Evolutionary conservation across 2,797 vertebrate species (phyloP).

Genomic region (Lates japonicus): DNA sequence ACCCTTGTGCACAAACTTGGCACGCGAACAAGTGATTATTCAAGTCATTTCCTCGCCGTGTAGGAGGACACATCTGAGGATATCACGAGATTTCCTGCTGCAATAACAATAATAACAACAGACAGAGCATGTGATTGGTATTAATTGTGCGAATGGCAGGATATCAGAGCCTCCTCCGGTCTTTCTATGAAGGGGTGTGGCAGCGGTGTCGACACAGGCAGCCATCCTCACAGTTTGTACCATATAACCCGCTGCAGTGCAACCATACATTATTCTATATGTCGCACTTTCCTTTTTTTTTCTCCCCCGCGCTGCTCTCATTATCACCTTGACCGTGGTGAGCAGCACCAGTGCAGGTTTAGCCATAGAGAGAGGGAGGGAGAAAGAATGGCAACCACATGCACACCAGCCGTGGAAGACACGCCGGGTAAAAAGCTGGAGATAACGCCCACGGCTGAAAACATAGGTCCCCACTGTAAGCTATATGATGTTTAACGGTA

Average conservation of each 20-base stretch:
- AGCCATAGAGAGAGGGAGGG: too few species aligned
- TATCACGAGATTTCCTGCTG: conserved; percentile 24
- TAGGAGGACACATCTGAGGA: not conserved
- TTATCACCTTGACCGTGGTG: conserved; percentile 8
- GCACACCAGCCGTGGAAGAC: not conserved
- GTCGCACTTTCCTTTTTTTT: not conserved
- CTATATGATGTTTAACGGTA: not conserved
- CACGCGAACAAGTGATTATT: conserved; percentile 13
- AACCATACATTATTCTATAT: conserved; percentile 5
- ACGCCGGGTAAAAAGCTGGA: not conserved
- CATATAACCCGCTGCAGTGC: conserved; percentile 19
- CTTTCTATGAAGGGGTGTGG: conserved; percentile 78
- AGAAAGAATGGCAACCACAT: not conserved
- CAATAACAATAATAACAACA: not conserved
- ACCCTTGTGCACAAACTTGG: conserved; percentile 43
- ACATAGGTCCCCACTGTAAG: not conserved
- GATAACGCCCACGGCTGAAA: conserved; percentile 11
- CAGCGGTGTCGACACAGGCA: conserved; percentile 40
- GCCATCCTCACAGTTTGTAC: conserved; percentile 32
- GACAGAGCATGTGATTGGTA: conserved; percentile 19
- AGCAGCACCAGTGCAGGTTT: not conserved
- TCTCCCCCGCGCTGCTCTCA: too few species aligned
- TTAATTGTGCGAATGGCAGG: not conserved
- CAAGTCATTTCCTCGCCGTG: not conserved
- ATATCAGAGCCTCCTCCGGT: conserved; percentile 10